phyloP scores from a whole-genome alignment of 2,113 vertebrate genomes.

The Meriones unguiculatus region DNA sequence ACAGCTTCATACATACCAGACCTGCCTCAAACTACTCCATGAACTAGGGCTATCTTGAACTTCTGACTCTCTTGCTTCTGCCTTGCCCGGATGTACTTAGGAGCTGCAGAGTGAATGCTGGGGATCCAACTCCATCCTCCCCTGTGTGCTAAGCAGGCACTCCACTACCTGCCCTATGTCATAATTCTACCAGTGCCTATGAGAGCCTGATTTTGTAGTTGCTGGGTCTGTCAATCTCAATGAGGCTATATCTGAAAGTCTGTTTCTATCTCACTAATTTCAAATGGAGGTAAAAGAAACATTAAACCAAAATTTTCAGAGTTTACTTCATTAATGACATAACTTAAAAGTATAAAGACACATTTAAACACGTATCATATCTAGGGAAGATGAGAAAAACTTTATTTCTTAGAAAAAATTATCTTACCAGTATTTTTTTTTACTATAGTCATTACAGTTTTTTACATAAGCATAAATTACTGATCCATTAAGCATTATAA shows the following conservation, averaged over 20 bases:
- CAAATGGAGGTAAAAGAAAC: background rate
- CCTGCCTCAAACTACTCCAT: background rate
- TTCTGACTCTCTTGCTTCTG: background rate
- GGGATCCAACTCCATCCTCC: no score
- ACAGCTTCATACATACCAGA: background rate
- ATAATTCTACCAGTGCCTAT: background rate
- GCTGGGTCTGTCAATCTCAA: background rate
- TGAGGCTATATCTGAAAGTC: background rate
- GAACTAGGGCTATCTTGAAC: background rate
- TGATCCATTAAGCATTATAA: slow-evolving; percentile 30
- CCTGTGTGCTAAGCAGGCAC: background rate
- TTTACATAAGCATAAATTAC: background rate
- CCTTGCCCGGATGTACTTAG: background rate
- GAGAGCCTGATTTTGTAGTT: background rate
- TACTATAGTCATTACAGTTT: background rate
- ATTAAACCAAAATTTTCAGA: background rate
- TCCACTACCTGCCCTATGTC: background rate
- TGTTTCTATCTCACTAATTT: background rate
- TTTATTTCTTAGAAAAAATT: background rate
- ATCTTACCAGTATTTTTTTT: background rate
- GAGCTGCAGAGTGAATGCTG: no score
- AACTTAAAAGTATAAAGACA: background rate
- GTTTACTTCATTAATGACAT: background rate
- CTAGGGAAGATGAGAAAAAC: background rate
- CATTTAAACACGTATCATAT: background rate